phyloP scores from a whole-genome alignment of 2,888 invertebrate species.

The Pilophorus perplexus region DNA sequence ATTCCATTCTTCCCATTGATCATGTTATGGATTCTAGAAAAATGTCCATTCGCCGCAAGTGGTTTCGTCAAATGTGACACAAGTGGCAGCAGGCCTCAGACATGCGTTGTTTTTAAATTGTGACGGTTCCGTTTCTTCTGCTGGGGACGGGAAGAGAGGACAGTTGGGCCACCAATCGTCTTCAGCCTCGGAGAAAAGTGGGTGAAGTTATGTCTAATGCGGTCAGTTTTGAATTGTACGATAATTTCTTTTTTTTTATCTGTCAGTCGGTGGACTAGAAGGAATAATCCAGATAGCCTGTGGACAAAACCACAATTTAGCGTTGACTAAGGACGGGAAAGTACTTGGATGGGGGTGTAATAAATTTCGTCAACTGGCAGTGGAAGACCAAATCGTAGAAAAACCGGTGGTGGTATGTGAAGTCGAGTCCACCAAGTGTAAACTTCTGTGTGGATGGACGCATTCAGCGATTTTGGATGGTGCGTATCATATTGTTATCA shows the following conservation, averaged over 20 bases:
- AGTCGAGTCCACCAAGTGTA: not conserved
- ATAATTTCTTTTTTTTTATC: not conserved
- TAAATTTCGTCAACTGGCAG: slow-evolving; percentile 73
- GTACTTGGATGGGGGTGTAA: slow-evolving; percentile 80
- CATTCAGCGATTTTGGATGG: slow-evolving; percentile 62
- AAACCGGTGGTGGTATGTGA: slow-evolving; percentile 29
- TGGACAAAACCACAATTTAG: slow-evolving; percentile 78
- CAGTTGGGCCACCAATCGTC: slow-evolving; percentile 60
- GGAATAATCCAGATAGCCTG: slow-evolving; percentile 66
- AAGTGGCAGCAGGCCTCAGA: slow-evolving; percentile 66
- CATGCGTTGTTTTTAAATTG: slow-evolving; percentile 66
- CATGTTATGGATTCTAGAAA: too few relatives aligned
- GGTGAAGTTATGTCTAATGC: too few relatives aligned
- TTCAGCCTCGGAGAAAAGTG: slow-evolving; percentile 9
- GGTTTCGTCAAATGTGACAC: slow-evolving; percentile 52
- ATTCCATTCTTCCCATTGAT: too few relatives aligned
- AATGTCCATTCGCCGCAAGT: too few relatives aligned
- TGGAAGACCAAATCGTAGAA: slow-evolving; percentile 49
- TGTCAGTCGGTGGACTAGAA: slow-evolving; percentile 57
- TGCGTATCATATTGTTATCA: too few relatives aligned
- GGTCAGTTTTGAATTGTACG: not conserved
- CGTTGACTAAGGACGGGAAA: slow-evolving; percentile 58
- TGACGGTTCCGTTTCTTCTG: slow-evolving; percentile 61
- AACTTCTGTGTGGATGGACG: slow-evolving; percentile 65
- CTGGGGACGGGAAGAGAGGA: slow-evolving; percentile 67